Percentiles rank a stretch among this genome's conserved stretches.
These are phyloP conservation scores for Drosophila ezoana DNA, from an alignment of 2,888 invertebrate species.

Conservation along the genomic window DNA sequence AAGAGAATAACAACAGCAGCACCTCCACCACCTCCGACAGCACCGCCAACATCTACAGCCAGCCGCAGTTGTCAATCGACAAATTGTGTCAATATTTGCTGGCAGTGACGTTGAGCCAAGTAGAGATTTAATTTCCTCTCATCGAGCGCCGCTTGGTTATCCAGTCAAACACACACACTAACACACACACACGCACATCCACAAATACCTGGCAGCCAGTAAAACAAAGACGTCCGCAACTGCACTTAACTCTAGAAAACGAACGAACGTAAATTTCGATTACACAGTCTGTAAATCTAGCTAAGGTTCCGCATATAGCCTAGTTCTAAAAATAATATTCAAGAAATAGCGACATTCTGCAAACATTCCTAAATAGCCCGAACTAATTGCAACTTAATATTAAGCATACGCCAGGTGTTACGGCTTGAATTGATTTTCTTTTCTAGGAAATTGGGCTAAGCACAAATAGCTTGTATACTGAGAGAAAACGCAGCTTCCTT, in stretches of 20 bases:
- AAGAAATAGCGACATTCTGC: neutral
- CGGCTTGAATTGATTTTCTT: slow-evolving; percentile 8
- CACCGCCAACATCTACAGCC: slow-evolving; percentile 19
- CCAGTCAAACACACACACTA: slow-evolving; percentile 19
- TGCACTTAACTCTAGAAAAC: slow-evolving; percentile 27
- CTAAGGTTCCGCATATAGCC: slow-evolving; percentile 4
- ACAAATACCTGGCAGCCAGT: neutral
- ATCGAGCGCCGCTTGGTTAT: slow-evolving; percentile 58
- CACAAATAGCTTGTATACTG: slow-evolving; percentile 2
- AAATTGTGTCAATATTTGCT: slow-evolving; percentile 78
- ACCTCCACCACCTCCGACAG: slow-evolving; percentile 1
- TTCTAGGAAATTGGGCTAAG: slow-evolving; percentile 16
- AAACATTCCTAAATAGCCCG: neutral
- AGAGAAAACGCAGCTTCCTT: neutral
- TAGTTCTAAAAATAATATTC: neutral
- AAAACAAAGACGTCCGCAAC: slow-evolving; percentile 24
- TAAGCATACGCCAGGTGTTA: slow-evolving; percentile 47
- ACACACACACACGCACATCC: slow-evolving; percentile 1
- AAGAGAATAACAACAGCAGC: neutral
- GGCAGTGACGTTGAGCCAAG: slow-evolving; percentile 72
- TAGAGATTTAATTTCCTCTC: slow-evolving; percentile 75
- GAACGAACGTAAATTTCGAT: slow-evolving; percentile 12
- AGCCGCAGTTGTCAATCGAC: slow-evolving; percentile 71
- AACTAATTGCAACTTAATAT: slow-evolving; percentile 17
- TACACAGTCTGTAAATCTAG: neutral